Evolutionary conservation across 2,797 vertebrate species (phyloP).

Genomic region (Onychomys torridus): DNA sequence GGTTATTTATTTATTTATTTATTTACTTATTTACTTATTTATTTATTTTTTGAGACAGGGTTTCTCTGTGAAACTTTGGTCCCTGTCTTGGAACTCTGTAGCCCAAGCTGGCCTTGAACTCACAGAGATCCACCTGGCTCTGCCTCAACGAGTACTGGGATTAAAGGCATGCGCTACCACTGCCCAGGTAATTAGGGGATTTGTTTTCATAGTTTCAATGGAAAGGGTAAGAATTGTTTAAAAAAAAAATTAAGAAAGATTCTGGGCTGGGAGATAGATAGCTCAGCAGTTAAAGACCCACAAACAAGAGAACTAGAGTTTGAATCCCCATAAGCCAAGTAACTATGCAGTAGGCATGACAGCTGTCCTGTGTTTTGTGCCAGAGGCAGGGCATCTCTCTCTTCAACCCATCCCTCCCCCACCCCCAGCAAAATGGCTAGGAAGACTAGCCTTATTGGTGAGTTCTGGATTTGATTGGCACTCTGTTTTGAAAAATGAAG

Average conservation of each 20-base stretch:
- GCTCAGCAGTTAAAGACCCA: background rate
- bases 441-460: background rate
- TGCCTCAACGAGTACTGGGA: too few species aligned
- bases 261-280: background rate
- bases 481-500: background rate
- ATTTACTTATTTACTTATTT: too few species aligned
- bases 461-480: background rate
- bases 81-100: too few species aligned
- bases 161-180: too few species aligned
- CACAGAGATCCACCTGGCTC: too few species aligned
- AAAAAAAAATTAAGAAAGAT: background rate
- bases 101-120: too few species aligned
- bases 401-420: background rate
- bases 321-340: background rate
- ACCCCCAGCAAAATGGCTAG: background rate
- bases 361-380: background rate
- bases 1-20: too few species aligned
- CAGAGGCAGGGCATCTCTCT: background rate
- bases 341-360: background rate
- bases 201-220: slow-evolving; percentile 16
- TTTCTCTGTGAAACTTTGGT: too few species aligned
- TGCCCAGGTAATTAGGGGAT: background rate
- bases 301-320: background rate
- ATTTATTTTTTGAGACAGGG: too few species aligned
- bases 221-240: background rate